Base-by-base conservation (phyloP, 1,140 invertebrate species). In the Leptopilina boulardi region DNA sequence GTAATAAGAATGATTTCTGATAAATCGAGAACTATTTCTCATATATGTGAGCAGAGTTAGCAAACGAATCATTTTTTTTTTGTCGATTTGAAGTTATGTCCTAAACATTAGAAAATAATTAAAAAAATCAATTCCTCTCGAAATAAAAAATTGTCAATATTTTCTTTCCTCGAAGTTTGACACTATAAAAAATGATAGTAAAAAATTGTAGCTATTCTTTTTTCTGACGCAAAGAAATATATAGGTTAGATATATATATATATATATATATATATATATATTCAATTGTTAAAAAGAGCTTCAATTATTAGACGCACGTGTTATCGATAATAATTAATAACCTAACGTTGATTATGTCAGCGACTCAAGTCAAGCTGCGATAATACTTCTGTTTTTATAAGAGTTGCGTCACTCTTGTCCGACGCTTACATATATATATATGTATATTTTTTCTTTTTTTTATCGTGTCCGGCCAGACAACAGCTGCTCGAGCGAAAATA, bases 261-360 rank as follows among this genome's bases (percentile, higher is more conserved):
- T n/a, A n/a, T n/a, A n/a, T n/a, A n/a, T n/a, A n/a, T n/a, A n/a
- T n/a, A n/a, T 41, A 23, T 30, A 9, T 30, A 38, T 6, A 9
- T 38, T 38, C 34, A 38, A 38, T 38, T 26, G 26, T 71, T 75
- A 76, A 11, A 70, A 74, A 54, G 71, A 79, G 74, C 71, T 74
- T 70, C 77, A 47, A 82, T 78, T 82, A 78, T 76, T 80, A 73
- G 75, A 78, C 81, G 73, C 78, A 78, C 81, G 75, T 78, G 82
- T 81, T 83, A 80, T 81, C 75, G 74, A 1, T 59, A 18, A 79
- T 81, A 78, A 81, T 80, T 81, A 81, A 83, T 80, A 80, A 80
- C 77, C 59, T 21, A 38, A 9, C 70, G 26, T 73, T 42, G 77
- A 78, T 82, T 82, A 80, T 77, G 82, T 83, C 82, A 80, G 59